Percentiles rank a stretch among this genome's conserved stretches.
Conservation (phyloP, 2,113 vertebrate species). For the Toxostoma redivivum region DNA sequence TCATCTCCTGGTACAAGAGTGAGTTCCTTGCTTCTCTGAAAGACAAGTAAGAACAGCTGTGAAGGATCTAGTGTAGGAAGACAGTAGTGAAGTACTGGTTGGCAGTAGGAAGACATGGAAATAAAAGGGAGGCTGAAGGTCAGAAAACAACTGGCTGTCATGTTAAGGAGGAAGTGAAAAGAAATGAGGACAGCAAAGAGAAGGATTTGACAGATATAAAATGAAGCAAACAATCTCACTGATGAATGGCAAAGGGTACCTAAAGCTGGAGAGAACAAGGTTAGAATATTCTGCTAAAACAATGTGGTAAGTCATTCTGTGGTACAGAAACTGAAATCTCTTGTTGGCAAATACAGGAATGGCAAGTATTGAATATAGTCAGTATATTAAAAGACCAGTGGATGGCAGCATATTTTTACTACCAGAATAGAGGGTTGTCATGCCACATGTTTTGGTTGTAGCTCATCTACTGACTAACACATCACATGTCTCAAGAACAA, state of each 20-base stretch:
- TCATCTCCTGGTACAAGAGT: neutral
- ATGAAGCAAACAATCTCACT: neutral
- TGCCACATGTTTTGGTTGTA: neutral
- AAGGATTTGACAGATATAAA: neutral
- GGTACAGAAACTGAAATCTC: neutral
- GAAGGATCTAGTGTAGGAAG: neutral
- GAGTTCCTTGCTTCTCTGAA: neutral
- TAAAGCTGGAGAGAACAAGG: neutral
- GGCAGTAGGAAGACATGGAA: neutral
- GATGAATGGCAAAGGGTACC: neutral
- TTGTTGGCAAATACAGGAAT: neutral
- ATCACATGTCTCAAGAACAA: neutral
- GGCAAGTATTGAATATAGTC: neutral
- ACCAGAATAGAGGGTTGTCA: neutral
- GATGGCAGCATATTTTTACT: conserved; percentile 48
- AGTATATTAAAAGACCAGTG: conserved; percentile 5
- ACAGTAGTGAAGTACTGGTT: neutral
- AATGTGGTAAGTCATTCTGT: neutral
- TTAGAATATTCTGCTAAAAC: neutral
- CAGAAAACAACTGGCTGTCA: neutral
- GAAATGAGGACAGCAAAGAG: neutral
- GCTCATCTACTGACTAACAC: neutral
- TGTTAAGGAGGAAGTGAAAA: neutral
- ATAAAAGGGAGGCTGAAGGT: neutral
- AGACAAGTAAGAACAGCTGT: neutral